Base-by-base conservation (phyloP, 2,888 invertebrate species). In the Ochropacha duplaris region DNA sequence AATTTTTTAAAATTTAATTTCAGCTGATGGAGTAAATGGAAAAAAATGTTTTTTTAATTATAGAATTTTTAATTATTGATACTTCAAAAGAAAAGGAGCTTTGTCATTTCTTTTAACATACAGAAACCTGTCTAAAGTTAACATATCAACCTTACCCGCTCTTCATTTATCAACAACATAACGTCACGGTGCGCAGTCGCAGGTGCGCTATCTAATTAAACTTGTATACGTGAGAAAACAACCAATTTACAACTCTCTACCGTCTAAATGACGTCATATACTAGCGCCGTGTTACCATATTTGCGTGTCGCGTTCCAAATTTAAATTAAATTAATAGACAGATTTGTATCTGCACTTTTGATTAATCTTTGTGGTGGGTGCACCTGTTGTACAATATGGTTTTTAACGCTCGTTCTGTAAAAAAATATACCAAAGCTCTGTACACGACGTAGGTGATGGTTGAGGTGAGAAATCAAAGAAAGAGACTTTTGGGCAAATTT, bases 171-270 rank as follows among this genome's bases (percentile, higher is more conserved):
- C 44, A n/a, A 5, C 36, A 16, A 31, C 14, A 28, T n/a, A 28
- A 34, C 65, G 72, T 75, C 65, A 75, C 75, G 79, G 58, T 76
- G 75, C 72, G 66, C 72, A 60, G 4, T 69, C 74, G 71, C 79
- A 78, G 78, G 76, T 78, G 78, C 49, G 64, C 19, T 28, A 52
- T 54, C 64, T 76, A 79, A 81, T 80, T 81, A 78, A 72, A 66
- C 55, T 56, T 54, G 24, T 5, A 71, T 70, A 71, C 72, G 81
- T 81, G 81, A 77, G 81, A 81, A 81, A 77, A 69, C 68, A 57
- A 64, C 78, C 79, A 81, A 81, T 81, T 81, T 81, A 65, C 36
- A 44, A 9, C 44, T 44, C 16, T 19, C 60, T 57, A 56, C 2
- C 24, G 22, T 36, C 36, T n/a, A 39, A 36, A 19, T 44, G 44